These are phyloP conservation scores for Spialia ferax DNA, from an alignment of 2,888 invertebrate genomes.

Conservation along the genomic window DNA sequence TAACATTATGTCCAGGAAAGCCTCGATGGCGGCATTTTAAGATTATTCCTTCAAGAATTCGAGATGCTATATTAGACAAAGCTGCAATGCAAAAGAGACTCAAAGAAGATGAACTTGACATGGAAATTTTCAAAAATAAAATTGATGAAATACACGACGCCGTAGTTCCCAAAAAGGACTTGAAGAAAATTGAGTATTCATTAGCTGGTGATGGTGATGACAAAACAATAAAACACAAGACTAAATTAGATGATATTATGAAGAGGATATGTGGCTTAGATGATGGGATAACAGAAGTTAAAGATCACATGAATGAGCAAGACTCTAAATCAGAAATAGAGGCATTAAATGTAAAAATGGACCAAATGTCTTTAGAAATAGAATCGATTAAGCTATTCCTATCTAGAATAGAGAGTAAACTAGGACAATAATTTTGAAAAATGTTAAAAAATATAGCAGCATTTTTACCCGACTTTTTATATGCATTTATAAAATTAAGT, in stretches of 20 bases:
- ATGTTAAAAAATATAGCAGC: background rate
- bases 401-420: slow-evolving; percentile 67
- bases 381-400: slow-evolving; percentile 68
- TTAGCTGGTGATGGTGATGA: slow-evolving; percentile 43
- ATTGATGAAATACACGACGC: slow-evolving; percentile 72
- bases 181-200: slow-evolving; percentile 47
- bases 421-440: slow-evolving; percentile 45
- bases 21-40: slow-evolving; percentile 67
- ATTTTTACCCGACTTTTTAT: background rate
- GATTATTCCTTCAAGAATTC: slow-evolving; percentile 67
- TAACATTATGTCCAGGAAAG: slow-evolving; percentile 73
- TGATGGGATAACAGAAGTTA: slow-evolving; percentile 62
- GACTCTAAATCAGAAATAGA: slow-evolving; percentile 62
- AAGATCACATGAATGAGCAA: slow-evolving; percentile 60
- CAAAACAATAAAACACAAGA: slow-evolving; percentile 47
- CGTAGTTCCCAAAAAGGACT: slow-evolving; percentile 57
- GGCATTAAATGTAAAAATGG: slow-evolving; percentile 68
- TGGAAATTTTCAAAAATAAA: slow-evolving; percentile 63
- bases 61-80: slow-evolving; percentile 74
- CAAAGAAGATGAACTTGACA: slow-evolving; percentile 65
- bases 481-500: slow-evolving; percentile 15
- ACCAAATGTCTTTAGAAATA: slow-evolving; percentile 71
- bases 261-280: slow-evolving; percentile 67
- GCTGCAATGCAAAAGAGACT: slow-evolving; percentile 72
- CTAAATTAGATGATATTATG: slow-evolving; percentile 63